A percentile compares a stretch with the other conserved stretches of the same genome.
Conservation (phyloP, 1,140 invertebrate genomes). For the Drosophila tropicalis region DNA sequence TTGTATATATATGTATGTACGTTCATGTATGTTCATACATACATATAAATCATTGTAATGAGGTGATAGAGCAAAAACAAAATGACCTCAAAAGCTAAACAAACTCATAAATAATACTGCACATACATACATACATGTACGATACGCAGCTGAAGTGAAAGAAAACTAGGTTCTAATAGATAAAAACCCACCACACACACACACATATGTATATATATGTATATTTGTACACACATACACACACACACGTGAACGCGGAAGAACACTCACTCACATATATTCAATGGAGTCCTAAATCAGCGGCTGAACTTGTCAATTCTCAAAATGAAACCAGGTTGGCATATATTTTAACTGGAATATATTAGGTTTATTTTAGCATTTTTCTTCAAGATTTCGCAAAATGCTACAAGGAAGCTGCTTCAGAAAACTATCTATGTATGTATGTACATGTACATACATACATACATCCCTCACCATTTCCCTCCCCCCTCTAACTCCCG, state of each 20-base stretch:
- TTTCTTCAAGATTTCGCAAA: constrained; percentile 41
- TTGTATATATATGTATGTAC: neutral
- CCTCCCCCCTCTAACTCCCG: constrained; percentile 35
- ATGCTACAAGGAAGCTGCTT: constrained; percentile 64
- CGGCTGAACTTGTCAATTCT: constrained; percentile 52
- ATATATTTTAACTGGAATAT: constrained; percentile 69
- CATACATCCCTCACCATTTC: neutral
- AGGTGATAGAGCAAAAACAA: constrained; percentile 48
- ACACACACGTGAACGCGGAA: neutral
- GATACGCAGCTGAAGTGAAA: constrained; percentile 29
- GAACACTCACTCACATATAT: constrained; percentile 22
- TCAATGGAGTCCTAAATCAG: constrained; percentile 66
- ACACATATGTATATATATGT: neutral
- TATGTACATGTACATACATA: no score
- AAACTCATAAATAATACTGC: constrained; percentile 51
- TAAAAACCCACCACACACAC: constrained; percentile 49
- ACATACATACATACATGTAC: neutral
- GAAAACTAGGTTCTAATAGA: constrained; percentile 45
- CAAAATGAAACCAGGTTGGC: constrained; percentile 70
- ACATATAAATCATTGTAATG: constrained; percentile 64
- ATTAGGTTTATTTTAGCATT: constrained; percentile 77
- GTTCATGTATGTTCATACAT: neutral
- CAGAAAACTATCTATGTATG: constrained; percentile 33
- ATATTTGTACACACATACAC: neutral
- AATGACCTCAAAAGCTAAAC: constrained; percentile 38